A percentile compares a stretch with the other conserved stretches of the same genome.
These are phyloP conservation scores for Myzus persicae DNA, from an alignment of 1,140 invertebrate genomes.

Conservation along the genomic window DNA sequence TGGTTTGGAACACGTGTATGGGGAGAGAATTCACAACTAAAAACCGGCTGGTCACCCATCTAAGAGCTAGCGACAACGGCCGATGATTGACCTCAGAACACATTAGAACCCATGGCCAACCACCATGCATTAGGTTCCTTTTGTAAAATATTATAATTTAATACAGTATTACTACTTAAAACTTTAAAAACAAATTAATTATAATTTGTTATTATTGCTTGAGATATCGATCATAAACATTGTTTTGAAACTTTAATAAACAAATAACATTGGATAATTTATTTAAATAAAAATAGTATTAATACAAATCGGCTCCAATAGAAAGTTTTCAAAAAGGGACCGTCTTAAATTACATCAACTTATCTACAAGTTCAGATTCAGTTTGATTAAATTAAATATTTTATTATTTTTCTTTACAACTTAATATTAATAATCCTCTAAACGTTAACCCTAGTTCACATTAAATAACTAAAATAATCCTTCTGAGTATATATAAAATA, in stretches of 20 bases:
- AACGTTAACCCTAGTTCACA: neutral
- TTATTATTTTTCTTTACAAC: neutral
- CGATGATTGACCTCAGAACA: too few relatives aligned
- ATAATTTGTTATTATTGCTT: neutral
- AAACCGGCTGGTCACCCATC: too few relatives aligned
- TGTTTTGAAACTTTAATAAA: neutral
- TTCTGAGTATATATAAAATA: neutral
- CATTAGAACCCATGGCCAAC: too few relatives aligned
- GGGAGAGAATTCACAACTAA: too few relatives aligned
- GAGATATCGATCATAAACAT: neutral
- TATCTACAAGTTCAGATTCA: neutral
- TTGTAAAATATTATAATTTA: too few relatives aligned
- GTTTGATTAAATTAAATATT: slow-evolving; percentile 4
- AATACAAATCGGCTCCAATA: neutral
- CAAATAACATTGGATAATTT: neutral
- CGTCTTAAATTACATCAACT: neutral
- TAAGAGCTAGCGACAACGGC: too few relatives aligned
- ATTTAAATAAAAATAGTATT: neutral
- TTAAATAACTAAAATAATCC: neutral
- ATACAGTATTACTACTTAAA: too few relatives aligned
- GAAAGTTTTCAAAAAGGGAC: neutral
- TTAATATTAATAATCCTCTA: slow-evolving; percentile 1
- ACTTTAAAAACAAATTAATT: too few relatives aligned
- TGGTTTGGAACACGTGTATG: too few relatives aligned
- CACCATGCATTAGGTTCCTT: too few relatives aligned